Evolutionary conservation across 2,797 vertebrate genomes (phyloP).

Genomic region (Mus minutoides): DNA sequence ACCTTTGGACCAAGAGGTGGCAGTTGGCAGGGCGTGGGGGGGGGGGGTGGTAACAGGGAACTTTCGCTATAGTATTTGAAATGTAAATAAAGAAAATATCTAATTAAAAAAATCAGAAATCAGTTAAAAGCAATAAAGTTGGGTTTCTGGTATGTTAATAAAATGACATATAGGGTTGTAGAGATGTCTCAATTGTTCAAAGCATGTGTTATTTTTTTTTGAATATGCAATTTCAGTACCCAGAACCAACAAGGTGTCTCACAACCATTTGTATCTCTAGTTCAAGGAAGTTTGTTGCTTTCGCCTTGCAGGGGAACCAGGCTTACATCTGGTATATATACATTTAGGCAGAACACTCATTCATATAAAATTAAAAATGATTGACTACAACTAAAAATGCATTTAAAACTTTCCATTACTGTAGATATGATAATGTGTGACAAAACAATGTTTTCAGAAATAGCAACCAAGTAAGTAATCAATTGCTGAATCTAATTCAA

Average conservation of each 20-base stretch:
- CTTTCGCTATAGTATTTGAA: no score
- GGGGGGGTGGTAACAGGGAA: no score
- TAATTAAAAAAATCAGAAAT: no score
- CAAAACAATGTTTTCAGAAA: slow-evolving; percentile 29
- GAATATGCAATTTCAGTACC: no score
- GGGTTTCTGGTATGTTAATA: no score
- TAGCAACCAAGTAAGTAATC: not conserved
- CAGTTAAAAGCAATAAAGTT: no score
- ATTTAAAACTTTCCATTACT: not conserved
- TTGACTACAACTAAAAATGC: not conserved
- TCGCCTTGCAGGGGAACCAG: not conserved
- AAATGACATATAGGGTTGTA: not conserved
- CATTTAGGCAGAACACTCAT: not conserved
- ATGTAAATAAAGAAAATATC: no score
- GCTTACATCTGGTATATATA: not conserved
- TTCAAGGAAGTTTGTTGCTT: not conserved
- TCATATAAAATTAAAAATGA: not conserved
- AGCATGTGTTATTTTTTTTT: not conserved
- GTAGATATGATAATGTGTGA: not conserved
- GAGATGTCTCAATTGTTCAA: not conserved
- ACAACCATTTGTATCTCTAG: not conserved
- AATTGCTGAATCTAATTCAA: not conserved
- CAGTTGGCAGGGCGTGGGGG: no score
- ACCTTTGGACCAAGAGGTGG: no score
- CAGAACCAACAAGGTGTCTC: not conserved